A percentile compares a stretch with the other conserved stretches of the same genome.
Evolutionary conservation across 2,113 vertebrate species (phyloP).

Genomic region (Brachyistius frenatus): DNA sequence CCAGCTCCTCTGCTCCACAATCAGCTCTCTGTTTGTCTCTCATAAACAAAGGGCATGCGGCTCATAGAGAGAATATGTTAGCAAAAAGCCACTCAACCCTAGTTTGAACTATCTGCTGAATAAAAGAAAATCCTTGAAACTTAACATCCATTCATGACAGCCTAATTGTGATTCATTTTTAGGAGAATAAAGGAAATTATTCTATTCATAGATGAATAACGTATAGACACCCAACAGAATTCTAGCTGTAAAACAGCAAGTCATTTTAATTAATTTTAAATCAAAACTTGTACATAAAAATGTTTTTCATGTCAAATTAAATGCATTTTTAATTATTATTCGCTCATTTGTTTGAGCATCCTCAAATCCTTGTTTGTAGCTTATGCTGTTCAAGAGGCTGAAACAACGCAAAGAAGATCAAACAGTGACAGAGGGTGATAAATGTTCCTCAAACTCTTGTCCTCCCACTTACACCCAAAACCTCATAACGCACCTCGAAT

Average conservation of each 20-base stretch:
- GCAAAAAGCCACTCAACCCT: constrained; percentile 47
- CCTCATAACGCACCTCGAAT: constrained; percentile 70
- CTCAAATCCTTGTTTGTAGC: constrained; percentile 20
- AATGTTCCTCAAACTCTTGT: constrained; percentile 65
- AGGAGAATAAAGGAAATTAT: constrained; percentile 33
- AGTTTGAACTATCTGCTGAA: constrained; percentile 44
- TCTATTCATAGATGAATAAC: constrained; percentile 44
- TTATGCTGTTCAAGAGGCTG: background rate
- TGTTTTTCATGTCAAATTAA: constrained; percentile 22
- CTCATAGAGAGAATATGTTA: constrained; percentile 72
- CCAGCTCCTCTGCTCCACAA: constrained; percentile 88
- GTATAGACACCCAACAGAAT: constrained; percentile 13
- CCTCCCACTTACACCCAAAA: constrained; percentile 74
- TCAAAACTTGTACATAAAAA: constrained; percentile 18
- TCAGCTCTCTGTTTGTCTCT: constrained; percentile 87
- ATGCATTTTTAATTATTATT: constrained; percentile 35
- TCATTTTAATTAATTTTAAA: constrained; percentile 26
- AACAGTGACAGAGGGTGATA: constrained; percentile 67
- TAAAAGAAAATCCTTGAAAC: constrained; percentile 39
- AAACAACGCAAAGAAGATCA: constrained; percentile 28
- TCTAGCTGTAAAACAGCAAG: constrained; percentile 4
- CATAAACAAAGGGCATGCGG: constrained; percentile 66
- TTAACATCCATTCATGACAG: constrained; percentile 9
- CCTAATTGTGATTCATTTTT: constrained; percentile 46
- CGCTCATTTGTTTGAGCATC: constrained; percentile 15